Conservation (phyloP, 2,113 vertebrate genomes). For the Tetrao urogallus region DNA sequence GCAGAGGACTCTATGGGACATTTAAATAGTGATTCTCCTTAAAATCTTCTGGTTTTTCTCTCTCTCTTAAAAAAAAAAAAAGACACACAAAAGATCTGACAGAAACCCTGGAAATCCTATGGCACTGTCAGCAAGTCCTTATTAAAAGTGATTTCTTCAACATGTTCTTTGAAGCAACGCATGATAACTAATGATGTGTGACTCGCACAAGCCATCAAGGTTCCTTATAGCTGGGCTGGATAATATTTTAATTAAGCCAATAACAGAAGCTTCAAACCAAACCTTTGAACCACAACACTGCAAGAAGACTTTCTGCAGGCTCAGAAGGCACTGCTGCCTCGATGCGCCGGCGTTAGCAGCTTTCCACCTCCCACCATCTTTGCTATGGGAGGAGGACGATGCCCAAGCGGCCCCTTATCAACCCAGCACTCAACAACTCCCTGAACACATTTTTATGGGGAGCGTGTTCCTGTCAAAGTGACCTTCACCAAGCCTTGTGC, state of each 20-base stretch:
- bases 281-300: neutral
- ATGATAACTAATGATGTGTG: neutral
- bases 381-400: neutral
- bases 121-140: slow-evolving; percentile 11
- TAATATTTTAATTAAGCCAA: slow-evolving; percentile 25
- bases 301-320: neutral
- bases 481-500: neutral
- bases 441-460: neutral
- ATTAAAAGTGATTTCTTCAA: slow-evolving; percentile 31
- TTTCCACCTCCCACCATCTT: neutral
- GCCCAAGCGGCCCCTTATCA: neutral
- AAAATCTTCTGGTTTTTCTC: neutral
- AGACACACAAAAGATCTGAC: neutral
- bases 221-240: neutral
- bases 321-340: neutral
- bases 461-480: neutral
- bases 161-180: neutral
- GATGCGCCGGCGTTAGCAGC: rapidly evolving
- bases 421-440: neutral
- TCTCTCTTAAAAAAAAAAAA: neutral
- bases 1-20: neutral
- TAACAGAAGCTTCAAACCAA: neutral
- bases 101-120: slow-evolving; percentile 13
- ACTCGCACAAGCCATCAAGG: neutral
- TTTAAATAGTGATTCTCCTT: neutral